Evolutionary conservation across 35 echinoderm and acorn worm species (phyloP), one percentile per base, ranked within the genome.

Genomic region (Diadema setosum): DNA sequence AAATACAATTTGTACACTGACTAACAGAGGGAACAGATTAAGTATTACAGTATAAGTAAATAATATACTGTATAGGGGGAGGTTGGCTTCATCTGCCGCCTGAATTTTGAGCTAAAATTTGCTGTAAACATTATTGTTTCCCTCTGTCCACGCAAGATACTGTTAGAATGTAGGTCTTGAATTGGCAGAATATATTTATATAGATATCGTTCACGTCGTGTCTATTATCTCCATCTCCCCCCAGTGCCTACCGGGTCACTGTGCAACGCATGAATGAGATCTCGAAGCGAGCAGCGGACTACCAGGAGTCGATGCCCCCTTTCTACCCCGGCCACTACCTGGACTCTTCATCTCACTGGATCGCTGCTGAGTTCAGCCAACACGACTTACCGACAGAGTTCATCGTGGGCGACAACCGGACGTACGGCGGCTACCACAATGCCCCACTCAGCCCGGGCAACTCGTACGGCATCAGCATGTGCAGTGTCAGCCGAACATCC

Each of bases 381-480:
- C 40, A 70, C 17, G 63, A 70, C 21, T 21, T 87, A 3, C 85
- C 85, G 5, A 39, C 32, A 17, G 20, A 5, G 3, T 87, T 87
- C 17, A 45, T 32, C 15, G 85, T 87, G 1, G 85, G 85, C 1
- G 85, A 87, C 55, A 70, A 87, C 20, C 17, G 43, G 40, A 75
- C 63, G 39, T 87, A 87, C 63, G 85, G 85, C 21, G 85, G 64
- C n/a, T 87, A 75, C 27, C 85, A 57, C 61, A 87, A 87, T 35
- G 42, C 21, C 32, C 85, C 85, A 9, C 43, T 87, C 20, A 42
- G 43, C 5, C 31, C 60, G 0, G 63, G 63, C 6, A 37, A 26
- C 45, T 25, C 31, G 5, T 87, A 87, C 24, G 85, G 67, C 2
- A 87, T 87, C 29, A 73, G 67, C 85, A 42, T 87, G 64, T 65